Evolutionary conservation across 2,888 invertebrate genomes (phyloP), one percentile per base, ranked within the genome.

Genomic region (Ormyrus rosae): DNA sequence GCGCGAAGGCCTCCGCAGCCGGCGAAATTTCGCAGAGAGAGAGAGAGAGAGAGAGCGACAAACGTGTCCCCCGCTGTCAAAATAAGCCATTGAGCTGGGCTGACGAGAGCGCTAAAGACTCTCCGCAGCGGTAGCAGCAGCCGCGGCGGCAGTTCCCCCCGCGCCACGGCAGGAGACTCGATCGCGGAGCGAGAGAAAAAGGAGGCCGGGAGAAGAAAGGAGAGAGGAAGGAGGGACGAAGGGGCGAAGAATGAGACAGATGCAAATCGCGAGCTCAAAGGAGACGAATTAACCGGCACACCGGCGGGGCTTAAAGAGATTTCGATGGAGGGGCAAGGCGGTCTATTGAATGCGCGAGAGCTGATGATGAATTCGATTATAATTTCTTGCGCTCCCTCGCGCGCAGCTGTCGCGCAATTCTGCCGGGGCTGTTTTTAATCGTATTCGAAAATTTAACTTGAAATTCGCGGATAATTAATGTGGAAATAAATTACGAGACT

Each of bases 31-130:
- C 86, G 89, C 88, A 86, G 86, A 84, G 8, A 13, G 13, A 9
- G 19, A 8, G 48, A 19, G 19, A 19, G 0, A 19, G 19, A 19
- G 19, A 19, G 19, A 19, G 19, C 82, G 19, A 19, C 19, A 19
- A 82, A 86, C 85, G 90, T 90, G 90, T 90, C 87, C 88, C 86
- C 85, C 81, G 86, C 88, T 90, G 90, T 90, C 90, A 90, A 90
- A 90, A 90, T 90, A 90, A 83, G 81, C 84, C 85, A 89, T 90
- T 88, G 79, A 79, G 58, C 58, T 53, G 34, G 45, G 6, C 53
- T 79, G 81, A 82, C 76, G 79, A 76, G 74, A 48, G 86, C 88
- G 80, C 77, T 58, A 6, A 10, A 45, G 19, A 11, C 46, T 11
- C 13, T 6, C n/a, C 45, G n/a, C 51, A 48, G 61, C 11, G 13